Percentiles rank a stretch among this genome's conserved stretches.
phyloP scores from a whole-genome alignment of 2,113 vertebrate genomes.

The Progne subis region DNA sequence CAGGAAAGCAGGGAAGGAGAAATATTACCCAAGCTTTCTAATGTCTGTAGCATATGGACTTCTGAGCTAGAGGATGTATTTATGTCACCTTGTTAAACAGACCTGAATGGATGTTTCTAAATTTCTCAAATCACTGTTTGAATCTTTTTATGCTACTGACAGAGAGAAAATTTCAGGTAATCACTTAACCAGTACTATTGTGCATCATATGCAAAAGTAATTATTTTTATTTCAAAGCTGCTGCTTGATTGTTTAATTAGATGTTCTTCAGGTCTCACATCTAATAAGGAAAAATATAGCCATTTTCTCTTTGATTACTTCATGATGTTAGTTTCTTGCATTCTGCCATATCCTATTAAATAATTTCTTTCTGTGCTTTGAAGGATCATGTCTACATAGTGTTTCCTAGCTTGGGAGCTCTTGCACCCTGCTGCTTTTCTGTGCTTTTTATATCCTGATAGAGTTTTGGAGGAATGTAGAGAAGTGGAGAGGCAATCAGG shows the following conservation, averaged over 20 bases:
- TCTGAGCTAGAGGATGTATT: neutral
- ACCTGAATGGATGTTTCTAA: neutral
- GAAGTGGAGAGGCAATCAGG: neutral
- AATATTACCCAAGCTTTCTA: neutral
- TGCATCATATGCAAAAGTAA: neutral
- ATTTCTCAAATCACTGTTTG: neutral
- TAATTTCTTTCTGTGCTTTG: neutral
- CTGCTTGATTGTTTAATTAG: neutral
- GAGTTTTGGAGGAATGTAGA: neutral
- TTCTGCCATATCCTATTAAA: neutral
- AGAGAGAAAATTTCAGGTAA: neutral
- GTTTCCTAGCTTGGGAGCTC: neutral
- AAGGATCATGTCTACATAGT: neutral
- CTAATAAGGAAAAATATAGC: neutral
- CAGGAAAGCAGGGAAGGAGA: neutral
- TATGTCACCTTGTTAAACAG: neutral
- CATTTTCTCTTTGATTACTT: neutral
- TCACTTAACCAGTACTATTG: neutral
- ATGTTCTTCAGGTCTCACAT: neutral
- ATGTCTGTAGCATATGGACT: neutral
- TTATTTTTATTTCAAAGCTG: neutral
- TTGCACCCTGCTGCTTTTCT: neutral
- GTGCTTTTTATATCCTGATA: neutral
- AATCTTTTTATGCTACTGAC: neutral
- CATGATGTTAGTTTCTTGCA: neutral